Evolutionary conservation across 2,888 invertebrate species (phyloP).

Genomic region (Lochmaea crataegi): DNA sequence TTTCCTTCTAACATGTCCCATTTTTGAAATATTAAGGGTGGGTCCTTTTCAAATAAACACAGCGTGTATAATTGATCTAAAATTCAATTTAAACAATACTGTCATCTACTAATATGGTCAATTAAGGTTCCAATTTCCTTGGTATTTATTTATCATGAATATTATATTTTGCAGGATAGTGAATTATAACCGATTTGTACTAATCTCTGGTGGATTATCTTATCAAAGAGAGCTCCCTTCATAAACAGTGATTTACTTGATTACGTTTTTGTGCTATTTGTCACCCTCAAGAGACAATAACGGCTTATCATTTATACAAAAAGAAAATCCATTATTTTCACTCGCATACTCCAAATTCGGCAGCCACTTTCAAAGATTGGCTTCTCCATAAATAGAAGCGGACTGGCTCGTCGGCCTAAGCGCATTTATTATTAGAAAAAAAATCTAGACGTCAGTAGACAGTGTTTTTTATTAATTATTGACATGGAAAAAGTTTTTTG

Average conservation of each 20-base stretch:
- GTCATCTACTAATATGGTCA: no score
- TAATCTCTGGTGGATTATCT: conserved; percentile 15
- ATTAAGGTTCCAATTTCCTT: no score
- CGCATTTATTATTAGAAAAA: neutral
- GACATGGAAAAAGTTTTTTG: no score
- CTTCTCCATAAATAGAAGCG: conserved; percentile 14
- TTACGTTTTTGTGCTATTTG: conserved; percentile 33
- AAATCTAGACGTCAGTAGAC: neutral
- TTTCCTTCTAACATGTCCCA: no score
- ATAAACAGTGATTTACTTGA: conserved; percentile 35
- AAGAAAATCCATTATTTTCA: conserved; percentile 30
- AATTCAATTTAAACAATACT: no score
- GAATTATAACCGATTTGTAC: conserved; percentile 25
- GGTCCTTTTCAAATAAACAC: no score
- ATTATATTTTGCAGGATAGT: neutral
- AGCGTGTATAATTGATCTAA: no score
- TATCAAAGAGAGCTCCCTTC: conserved; percentile 22
- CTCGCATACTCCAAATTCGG: conserved; percentile 30
- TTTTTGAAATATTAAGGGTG: no score
- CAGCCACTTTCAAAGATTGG: conserved; percentile 36
- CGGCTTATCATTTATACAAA: conserved; percentile 35
- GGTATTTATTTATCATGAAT: no score
- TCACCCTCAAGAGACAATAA: conserved; percentile 32
- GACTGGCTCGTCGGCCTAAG: conserved; percentile 2
- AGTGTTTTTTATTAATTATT: no score